A percentile compares a stretch with the other conserved stretches of the same genome.
Conservation (phyloP, 1,140 invertebrate genomes). For the Drosophila saltans region DNA sequence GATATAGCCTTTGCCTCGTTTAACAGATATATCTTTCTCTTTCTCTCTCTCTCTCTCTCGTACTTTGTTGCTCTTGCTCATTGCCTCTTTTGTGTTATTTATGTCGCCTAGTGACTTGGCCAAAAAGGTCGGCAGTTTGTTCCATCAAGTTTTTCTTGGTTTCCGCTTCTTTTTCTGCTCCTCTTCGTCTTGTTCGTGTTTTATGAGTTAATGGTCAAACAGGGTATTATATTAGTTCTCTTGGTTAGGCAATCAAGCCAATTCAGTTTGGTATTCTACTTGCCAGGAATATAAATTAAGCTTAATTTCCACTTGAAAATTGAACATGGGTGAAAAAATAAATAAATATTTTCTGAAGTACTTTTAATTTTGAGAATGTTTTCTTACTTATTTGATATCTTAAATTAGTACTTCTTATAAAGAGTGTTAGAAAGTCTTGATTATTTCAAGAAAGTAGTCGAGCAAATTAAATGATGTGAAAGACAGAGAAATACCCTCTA, state of each 20-base stretch:
- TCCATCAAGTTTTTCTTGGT: constrained; percentile 35
- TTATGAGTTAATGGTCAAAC: constrained; percentile 8
- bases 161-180: constrained; percentile 12
- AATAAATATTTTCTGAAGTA: too few species aligned
- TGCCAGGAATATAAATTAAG: too few species aligned
- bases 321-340: too few species aligned
- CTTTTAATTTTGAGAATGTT: too few species aligned
- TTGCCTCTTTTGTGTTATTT: constrained; percentile 59
- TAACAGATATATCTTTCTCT: constrained; percentile 13
- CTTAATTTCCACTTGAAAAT: too few species aligned
- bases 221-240: background rate
- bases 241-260: constrained; percentile 5
- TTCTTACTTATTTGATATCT: too few species aligned
- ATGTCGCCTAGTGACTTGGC: constrained; percentile 48
- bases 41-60: constrained; percentile 17
- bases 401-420: too few species aligned
- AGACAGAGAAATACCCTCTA: too few species aligned
- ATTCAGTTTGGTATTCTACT: background rate
- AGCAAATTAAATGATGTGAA: too few species aligned
- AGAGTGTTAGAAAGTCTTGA: too few species aligned
- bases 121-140: constrained; percentile 63
- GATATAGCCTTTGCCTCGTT: constrained; percentile 9
- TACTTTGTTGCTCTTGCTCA: constrained; percentile 28
- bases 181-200: background rate
- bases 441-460: too few species aligned